Conservation (phyloP, 2,113 vertebrate species). For the Copsychus sechellarum region DNA sequence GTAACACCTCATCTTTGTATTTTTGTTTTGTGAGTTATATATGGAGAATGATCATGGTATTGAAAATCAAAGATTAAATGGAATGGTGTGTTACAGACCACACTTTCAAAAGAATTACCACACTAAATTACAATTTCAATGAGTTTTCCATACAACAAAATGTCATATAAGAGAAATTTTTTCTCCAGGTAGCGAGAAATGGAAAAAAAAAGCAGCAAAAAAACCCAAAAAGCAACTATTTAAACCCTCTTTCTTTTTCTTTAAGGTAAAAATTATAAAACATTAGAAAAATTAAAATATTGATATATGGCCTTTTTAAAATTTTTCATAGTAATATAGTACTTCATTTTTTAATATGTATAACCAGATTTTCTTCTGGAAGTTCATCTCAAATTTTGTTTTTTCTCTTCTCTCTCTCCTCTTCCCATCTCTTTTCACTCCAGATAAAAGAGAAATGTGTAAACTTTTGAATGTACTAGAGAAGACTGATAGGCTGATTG, state of each 20-base stretch:
- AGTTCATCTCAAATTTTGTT: not conserved
- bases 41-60: not conserved
- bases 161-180: not conserved
- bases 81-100: not conserved
- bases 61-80: not conserved
- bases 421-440: not conserved
- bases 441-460: not conserved
- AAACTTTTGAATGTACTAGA: not conserved
- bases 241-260: rapidly evolving
- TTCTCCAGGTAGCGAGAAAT: not conserved
- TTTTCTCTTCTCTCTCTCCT: not conserved
- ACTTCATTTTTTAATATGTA: not conserved
- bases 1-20: not conserved
- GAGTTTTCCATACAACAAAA: not conserved
- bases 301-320: no score
- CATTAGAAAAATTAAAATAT: not conserved
- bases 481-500: not conserved
- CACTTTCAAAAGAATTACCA: not conserved
- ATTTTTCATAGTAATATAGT: not conserved
- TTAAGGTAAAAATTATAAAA: not conserved
- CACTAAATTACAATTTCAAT: not conserved
- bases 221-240: no score
- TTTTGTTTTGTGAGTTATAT: not conserved
- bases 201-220: not conserved
- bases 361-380: not conserved